phyloP scores from a whole-genome alignment of 2,888 invertebrate genomes.

The Pantelozetes paolii region DNA sequence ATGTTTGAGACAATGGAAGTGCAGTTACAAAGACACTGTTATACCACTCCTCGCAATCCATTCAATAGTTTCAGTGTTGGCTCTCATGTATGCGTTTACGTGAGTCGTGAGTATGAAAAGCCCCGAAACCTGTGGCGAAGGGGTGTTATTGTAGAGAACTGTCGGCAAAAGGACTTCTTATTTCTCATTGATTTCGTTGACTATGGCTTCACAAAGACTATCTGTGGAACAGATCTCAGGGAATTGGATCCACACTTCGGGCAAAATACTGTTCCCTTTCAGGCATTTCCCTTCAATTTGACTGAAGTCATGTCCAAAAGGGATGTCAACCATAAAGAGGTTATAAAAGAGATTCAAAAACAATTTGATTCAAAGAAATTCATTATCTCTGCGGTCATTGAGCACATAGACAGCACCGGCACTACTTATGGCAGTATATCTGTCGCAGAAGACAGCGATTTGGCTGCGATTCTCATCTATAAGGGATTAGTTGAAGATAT shows the following conservation, averaged over 20 bases:
- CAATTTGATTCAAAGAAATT: background rate
- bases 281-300: background rate
- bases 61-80: background rate
- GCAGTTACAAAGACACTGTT: background rate
- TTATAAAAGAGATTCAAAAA: background rate
- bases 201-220: background rate
- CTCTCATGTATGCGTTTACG: background rate
- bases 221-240: background rate
- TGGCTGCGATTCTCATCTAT: conserved; percentile 47
- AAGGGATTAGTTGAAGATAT: conserved; percentile 46
- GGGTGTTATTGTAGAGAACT: background rate
- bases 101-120: background rate
- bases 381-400: background rate
- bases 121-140: background rate
- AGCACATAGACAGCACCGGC: conserved; percentile 49
- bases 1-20: too few species aligned
- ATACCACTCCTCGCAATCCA: background rate
- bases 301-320: background rate
- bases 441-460: conserved; percentile 7
- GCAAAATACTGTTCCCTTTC: background rate
- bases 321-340: background rate
- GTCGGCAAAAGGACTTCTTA: background rate
- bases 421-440: conserved; percentile 49
- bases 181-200: background rate
- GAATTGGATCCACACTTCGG: background rate